Evolutionary conservation across 2,113 vertebrate genomes (phyloP).

Genomic region (Tetrao urogallus): DNA sequence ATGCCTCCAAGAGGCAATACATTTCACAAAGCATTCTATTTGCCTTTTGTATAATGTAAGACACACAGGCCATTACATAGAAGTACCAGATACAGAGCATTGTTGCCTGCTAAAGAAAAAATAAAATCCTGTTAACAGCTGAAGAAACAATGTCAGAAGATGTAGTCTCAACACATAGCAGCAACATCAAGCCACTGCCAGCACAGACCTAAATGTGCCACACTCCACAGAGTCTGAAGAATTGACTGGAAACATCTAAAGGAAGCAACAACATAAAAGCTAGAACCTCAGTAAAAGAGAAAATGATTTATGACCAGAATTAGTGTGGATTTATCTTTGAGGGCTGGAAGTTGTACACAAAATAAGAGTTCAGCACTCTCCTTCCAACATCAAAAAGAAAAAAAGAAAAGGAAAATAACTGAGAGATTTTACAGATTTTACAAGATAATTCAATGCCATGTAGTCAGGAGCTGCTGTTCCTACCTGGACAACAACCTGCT

Average conservation of each 20-base stretch:
- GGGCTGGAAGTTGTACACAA: not conserved
- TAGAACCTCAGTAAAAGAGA: not conserved
- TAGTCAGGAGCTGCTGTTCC: not conserved
- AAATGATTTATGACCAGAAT: not conserved
- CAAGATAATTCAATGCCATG: too few species aligned
- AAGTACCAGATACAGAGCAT: not conserved
- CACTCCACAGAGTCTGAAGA: fast-evolving
- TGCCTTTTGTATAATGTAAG: not conserved
- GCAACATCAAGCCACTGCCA: fast-evolving
- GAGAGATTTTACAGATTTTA: not conserved
- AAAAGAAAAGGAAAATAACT: not conserved
- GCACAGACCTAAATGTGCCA: not conserved
- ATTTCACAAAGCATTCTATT: not conserved
- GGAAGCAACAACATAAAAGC: not conserved
- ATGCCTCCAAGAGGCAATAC: not conserved
- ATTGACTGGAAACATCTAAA: not conserved
- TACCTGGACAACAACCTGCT: not conserved
- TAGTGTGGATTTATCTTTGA: not conserved
- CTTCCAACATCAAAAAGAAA: not conserved
- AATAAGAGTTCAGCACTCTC: too few species aligned
- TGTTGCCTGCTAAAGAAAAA: not conserved
- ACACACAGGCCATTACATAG: not conserved
- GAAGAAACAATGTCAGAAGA: not conserved
- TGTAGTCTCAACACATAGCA: not conserved
- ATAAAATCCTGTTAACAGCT: not conserved